Evolutionary conservation across 1,140 invertebrate genomes (phyloP).

Genomic region (Phthorimaea operculella): DNA sequence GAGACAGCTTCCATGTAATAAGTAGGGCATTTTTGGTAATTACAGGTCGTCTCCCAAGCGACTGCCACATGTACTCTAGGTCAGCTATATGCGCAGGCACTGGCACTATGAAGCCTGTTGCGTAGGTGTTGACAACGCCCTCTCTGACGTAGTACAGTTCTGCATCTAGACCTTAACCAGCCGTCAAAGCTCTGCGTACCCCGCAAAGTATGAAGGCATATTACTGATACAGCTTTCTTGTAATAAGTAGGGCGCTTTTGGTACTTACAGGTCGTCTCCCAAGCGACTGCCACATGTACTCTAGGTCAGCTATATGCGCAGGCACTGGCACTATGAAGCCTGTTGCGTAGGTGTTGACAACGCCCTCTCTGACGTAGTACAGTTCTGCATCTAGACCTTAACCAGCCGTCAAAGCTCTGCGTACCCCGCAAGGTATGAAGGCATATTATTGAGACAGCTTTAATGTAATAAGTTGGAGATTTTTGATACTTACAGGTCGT

Average conservation of each 20-base stretch:
- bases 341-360: constrained; percentile 90
- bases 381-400: constrained; percentile 83
- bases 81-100: constrained; percentile 83
- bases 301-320: constrained; percentile 81
- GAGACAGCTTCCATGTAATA: too few species aligned
- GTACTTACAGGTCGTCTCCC: constrained; percentile 78
- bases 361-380: constrained; percentile 88
- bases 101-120: constrained; percentile 86
- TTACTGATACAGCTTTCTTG: too few species aligned
- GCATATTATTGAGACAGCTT: too few species aligned
- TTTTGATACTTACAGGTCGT: constrained; percentile 74
- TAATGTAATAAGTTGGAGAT: too few species aligned
- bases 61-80: constrained; percentile 89
- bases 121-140: constrained; percentile 90
- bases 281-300: constrained; percentile 88
- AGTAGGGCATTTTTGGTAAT: constrained; percentile 40
- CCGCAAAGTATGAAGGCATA: too few species aligned
- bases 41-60: constrained; percentile 78
- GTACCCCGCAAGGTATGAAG: too few species aligned
- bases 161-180: constrained; percentile 88
- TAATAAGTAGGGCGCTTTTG: too few species aligned
- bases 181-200: too few species aligned
- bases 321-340: constrained; percentile 86
- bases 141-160: constrained; percentile 89
- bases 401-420: too few species aligned